Base-by-base conservation (phyloP, 2,797 vertebrate genomes). In the Manis javanica region DNA sequence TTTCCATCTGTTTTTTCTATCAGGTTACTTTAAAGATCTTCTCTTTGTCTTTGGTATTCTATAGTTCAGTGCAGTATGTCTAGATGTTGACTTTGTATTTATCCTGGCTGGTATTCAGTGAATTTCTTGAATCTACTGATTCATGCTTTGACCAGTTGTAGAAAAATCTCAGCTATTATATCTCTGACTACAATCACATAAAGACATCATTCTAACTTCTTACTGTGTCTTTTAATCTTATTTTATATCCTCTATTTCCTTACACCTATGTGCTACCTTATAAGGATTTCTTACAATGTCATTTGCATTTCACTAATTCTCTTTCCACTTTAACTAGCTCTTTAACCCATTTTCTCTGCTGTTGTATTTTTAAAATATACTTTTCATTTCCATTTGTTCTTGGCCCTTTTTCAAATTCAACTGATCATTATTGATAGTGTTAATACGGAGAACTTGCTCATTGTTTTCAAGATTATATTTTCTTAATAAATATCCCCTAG, bases 401-500 rank as follows among this genome's bases (percentile, higher is more conserved):
- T 68, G 74, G 7, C 31, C 64, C 49, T 68, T 94, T 78, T 82
- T 88, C 55, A 95, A 84, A 95, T 49, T 88, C 59, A 85, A 8
- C 1, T 75, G 34, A 93, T 87, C 59, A 81, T 19, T 75, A 64
- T 2, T 75, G 23, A 92, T 34, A 57, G 53, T 75, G 51, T 94
- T 68, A 90, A 92, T 95, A 82, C n/a, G 61, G 42, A 89, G 37
- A 57, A 61, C 16, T 39, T 83, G 29, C 34, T 89, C 49, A 42
- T 72, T 83, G 77, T 69, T 81, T 34, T 53, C 63, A 81, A 7
- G 5, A 37, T 24, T 49, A 55, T 21, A 85, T 69, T 64, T 75
- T 34, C n/a, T 88, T 82, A 82, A 55, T 61, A 51, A 39, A 78
- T 55, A 14, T 34, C 16, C 81, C 71, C 61, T 59, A 82, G 37